Percentiles rank a stretch among this genome's conserved stretches.
These are phyloP conservation scores for Piezodorus guildinii DNA, from an alignment of 1,140 invertebrate species.

Conservation along the genomic window DNA sequence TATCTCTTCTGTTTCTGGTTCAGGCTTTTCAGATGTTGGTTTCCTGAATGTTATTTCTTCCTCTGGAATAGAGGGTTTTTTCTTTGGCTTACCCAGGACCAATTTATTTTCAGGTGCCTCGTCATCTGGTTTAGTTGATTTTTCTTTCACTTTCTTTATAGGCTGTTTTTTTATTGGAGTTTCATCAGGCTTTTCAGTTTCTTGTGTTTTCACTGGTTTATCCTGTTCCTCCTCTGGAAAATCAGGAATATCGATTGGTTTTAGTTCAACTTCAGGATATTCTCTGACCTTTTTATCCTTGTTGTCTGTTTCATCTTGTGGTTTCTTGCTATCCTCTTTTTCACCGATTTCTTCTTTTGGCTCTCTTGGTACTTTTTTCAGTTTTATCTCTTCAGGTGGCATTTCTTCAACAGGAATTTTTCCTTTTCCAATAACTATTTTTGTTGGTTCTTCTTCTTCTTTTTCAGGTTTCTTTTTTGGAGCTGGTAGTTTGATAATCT, in stretches of 20 bases:
- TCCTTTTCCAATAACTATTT: conserved; percentile 23
- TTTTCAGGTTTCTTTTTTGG: conserved; percentile 30
- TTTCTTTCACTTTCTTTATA: conserved; percentile 28
- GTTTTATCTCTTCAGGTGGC: conserved; percentile 23
- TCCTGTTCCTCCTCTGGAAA: conserved; percentile 24
- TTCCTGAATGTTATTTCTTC: conserved; percentile 37
- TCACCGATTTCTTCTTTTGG: conserved; percentile 30
- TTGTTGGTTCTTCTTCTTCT: conserved; percentile 24
- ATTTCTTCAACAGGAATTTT: conserved; percentile 27
- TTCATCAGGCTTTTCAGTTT: conserved; percentile 20
- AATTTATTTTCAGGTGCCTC: conserved; percentile 31
- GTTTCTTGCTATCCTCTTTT: conserved; percentile 31
- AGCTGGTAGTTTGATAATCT: conserved; percentile 31
- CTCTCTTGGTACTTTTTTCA: conserved; percentile 21
- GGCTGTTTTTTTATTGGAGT: conserved; percentile 28
- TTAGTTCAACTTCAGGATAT: conserved; percentile 28
- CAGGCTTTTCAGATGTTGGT: conserved; percentile 33
- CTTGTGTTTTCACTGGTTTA: conserved; percentile 20
- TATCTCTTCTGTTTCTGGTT: conserved; percentile 30
- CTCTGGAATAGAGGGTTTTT: conserved; percentile 31
- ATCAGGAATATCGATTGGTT: conserved; percentile 29
- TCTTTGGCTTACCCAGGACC: conserved; percentile 33
- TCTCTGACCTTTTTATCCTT: conserved; percentile 26
- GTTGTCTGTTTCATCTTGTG: conserved; percentile 27
- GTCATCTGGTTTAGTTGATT: conserved; percentile 29